These are phyloP conservation scores for Eupleurogrammus muticus DNA, from an alignment of 2,797 vertebrate species.

Conservation along the genomic window DNA sequence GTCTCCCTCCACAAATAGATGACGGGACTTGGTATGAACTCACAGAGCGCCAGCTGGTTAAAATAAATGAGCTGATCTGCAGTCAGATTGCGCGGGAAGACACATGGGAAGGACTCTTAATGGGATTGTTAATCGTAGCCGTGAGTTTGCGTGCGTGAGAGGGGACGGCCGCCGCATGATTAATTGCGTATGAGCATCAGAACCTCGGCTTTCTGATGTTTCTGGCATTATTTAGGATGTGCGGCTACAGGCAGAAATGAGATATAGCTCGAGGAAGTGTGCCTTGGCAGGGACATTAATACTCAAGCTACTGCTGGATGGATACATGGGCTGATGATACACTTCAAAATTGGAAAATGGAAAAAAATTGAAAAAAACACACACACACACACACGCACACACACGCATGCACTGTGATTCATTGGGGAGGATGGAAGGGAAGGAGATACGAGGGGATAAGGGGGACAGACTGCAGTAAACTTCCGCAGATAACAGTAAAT, in stretches of 20 bases:
- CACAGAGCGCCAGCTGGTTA: conserved; percentile 10
- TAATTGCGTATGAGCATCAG: conserved; percentile 35
- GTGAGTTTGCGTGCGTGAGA: background rate
- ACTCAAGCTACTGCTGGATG: conserved; percentile 26
- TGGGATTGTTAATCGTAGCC: conserved; percentile 13
- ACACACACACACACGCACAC: background rate
- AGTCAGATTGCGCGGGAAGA: conserved; percentile 15
- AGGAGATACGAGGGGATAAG: conserved; percentile 31
- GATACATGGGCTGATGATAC: conserved; percentile 32
- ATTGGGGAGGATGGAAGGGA: conserved; percentile 8
- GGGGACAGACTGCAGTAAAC: conserved; percentile 4
- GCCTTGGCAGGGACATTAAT: conserved; percentile 53
- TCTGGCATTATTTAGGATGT: conserved; percentile 19
- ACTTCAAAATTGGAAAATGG: conserved; percentile 34
- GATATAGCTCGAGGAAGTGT: conserved; percentile 36
- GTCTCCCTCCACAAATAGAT: conserved; percentile 32
- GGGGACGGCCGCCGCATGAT: conserved; percentile 19
- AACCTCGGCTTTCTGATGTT: conserved; percentile 22
- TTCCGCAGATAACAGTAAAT: conserved; percentile 34
- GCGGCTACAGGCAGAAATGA: conserved; percentile 41
- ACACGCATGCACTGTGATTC: conserved; percentile 7
- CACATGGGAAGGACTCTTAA: conserved; percentile 19
- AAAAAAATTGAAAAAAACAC: background rate
- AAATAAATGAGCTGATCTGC: conserved; percentile 34
- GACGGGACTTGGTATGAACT: conserved; percentile 11